Conservation (phyloP, 2,797 vertebrate species). For the Mus spretus region DNA sequence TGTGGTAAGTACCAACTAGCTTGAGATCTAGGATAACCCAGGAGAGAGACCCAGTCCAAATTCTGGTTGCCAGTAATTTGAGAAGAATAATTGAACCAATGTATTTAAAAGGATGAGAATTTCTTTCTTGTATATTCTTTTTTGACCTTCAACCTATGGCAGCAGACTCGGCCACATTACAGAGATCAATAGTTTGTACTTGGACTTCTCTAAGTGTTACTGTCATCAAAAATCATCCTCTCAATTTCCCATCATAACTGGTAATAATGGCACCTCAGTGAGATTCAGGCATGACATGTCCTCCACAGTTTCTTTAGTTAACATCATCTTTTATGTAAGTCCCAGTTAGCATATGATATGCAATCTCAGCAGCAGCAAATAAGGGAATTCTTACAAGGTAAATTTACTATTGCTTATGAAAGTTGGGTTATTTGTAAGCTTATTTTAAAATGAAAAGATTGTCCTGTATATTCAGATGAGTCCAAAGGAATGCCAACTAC, state of each 20-base stretch:
- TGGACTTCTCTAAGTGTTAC: neutral
- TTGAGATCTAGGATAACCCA: neutral
- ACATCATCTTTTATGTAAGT: neutral
- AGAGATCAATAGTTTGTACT: neutral
- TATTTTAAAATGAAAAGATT: conserved; percentile 4
- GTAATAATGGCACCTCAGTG: neutral
- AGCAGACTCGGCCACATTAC: neutral
- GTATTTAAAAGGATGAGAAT: neutral
- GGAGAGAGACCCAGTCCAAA: rapidly evolving
- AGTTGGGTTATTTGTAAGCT: conserved; percentile 1
- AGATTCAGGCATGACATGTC: neutral
- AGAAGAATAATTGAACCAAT: neutral
- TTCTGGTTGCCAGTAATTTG: too few species aligned
- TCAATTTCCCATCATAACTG: neutral
- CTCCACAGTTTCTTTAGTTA: neutral
- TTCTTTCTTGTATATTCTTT: neutral
- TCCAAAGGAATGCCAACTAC: neutral
- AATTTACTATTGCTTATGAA: neutral
- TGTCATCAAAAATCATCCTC: neutral
- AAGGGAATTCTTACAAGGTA: neutral
- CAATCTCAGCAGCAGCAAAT: neutral
- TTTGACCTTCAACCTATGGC: neutral
- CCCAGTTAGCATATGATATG: neutral
- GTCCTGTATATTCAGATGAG: neutral
- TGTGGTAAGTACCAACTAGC: neutral